Evolutionary conservation across 53 echinoderm and acorn worm species (phyloP).

Genomic region (Mesocentrotus franciscanus): DNA sequence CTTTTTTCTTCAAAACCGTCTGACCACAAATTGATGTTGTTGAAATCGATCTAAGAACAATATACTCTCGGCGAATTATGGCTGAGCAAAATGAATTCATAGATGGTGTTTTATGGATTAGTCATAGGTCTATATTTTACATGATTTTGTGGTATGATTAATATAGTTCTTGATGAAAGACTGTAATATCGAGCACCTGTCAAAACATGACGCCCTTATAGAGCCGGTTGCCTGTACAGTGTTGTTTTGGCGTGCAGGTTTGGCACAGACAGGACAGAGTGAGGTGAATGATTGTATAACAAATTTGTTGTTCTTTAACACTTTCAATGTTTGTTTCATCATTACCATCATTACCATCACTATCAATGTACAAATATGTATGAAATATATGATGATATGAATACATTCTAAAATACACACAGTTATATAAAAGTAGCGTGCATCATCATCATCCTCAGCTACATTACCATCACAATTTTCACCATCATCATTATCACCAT

Average conservation of each 20-base stretch:
- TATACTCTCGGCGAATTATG: conserved; percentile 25
- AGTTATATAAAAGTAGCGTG: no score
- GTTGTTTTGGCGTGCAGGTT: not conserved
- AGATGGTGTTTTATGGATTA: not conserved
- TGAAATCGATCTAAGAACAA: conserved; percentile 51
- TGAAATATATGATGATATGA: no score
- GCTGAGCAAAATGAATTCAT: conserved; percentile 6
- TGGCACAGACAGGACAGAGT: not conserved
- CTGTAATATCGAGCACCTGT: not conserved
- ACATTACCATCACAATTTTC: not conserved
- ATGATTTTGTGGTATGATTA: conserved; percentile 24
- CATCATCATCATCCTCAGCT: conserved; percentile 22
- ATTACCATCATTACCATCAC: not conserved
- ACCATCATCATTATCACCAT: conserved; percentile 13
- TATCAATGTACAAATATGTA: not conserved
- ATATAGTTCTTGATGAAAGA: not conserved
- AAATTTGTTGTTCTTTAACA: not conserved
- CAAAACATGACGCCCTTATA: not conserved
- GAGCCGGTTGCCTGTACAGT: not conserved
- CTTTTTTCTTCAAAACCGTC: conserved; percentile 16
- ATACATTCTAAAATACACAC: no score
- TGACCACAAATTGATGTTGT: conserved; percentile 62
- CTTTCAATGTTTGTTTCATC: not conserved
- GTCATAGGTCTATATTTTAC: conserved; percentile 16
- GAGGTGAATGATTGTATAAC: not conserved